These are phyloP conservation scores for Tichodroma muraria DNA, from an alignment of 2,113 vertebrate genomes.

Conservation along the genomic window DNA sequence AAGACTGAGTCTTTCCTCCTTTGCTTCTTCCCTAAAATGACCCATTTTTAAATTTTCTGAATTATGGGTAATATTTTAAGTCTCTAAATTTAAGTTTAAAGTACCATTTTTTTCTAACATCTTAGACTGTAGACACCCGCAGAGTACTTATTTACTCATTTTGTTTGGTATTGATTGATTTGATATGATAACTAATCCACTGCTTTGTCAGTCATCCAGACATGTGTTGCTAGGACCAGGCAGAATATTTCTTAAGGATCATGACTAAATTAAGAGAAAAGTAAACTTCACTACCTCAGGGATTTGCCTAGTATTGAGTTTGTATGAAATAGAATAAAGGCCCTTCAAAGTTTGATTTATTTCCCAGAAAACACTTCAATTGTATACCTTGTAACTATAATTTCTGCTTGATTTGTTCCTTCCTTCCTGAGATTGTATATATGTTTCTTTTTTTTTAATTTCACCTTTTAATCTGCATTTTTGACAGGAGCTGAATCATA, in stretches of 20 bases:
- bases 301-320: not conserved
- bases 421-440: not conserved
- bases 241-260: not conserved
- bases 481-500: not conserved
- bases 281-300: not conserved
- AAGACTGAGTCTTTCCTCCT: not conserved
- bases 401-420: not conserved
- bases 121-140: not conserved
- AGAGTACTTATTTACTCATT: not conserved
- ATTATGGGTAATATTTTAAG: not conserved
- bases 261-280: not conserved
- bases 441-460: not conserved
- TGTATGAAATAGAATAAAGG: not conserved
- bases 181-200: not conserved
- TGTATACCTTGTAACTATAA: not conserved
- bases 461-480: not conserved
- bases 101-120: not conserved
- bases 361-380: not conserved
- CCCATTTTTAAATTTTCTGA: not conserved
- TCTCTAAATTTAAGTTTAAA: not conserved
- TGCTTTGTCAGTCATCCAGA: not conserved
- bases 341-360: not conserved
- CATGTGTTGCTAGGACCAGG: not conserved
- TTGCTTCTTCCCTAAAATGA: not conserved
- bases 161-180: not conserved